Conservation (phyloP, 2,113 vertebrate species). For the Panthera uncia region DNA sequence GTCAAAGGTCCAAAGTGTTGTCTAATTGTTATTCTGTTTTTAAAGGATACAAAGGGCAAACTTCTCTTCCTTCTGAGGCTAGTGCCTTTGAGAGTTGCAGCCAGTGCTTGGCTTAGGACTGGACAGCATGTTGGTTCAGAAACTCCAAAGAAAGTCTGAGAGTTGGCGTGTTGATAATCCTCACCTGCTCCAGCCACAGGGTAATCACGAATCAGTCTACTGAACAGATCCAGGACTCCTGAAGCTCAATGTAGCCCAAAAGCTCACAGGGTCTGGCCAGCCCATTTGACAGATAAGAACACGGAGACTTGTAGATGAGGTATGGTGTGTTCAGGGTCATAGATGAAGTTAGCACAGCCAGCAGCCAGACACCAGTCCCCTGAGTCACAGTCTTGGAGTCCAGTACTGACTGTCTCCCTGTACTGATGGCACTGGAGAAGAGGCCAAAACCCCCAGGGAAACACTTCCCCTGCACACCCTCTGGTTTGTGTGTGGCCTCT, state of each 20-base stretch:
- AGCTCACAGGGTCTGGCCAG: background rate
- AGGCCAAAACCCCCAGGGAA: background rate
- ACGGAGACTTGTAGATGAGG: background rate
- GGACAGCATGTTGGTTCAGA: background rate
- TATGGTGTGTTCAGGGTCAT: background rate
- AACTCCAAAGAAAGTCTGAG: background rate
- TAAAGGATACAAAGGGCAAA: conserved; percentile 55
- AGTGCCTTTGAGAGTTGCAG: background rate
- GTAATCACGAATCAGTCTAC: fast-evolving
- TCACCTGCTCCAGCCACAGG: background rate
- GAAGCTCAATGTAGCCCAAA: background rate
- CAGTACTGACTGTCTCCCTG: background rate
- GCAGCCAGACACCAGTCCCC: background rate
- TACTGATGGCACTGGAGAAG: background rate
- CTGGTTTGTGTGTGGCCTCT: background rate
- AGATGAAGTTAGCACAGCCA: background rate
- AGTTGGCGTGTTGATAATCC: background rate
- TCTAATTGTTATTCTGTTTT: conserved; percentile 51
- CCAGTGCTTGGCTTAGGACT: background rate
- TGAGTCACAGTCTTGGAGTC: background rate
- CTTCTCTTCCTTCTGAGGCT: background rate
- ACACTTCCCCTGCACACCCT: background rate
- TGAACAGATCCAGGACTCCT: background rate
- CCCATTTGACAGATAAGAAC: background rate
- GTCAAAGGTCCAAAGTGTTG: conserved; percentile 34